Evolutionary conservation across 1,140 invertebrate species (phyloP), one percentile per base, ranked within the genome.

Genomic region (Brachionus rotundiformis): DNA sequence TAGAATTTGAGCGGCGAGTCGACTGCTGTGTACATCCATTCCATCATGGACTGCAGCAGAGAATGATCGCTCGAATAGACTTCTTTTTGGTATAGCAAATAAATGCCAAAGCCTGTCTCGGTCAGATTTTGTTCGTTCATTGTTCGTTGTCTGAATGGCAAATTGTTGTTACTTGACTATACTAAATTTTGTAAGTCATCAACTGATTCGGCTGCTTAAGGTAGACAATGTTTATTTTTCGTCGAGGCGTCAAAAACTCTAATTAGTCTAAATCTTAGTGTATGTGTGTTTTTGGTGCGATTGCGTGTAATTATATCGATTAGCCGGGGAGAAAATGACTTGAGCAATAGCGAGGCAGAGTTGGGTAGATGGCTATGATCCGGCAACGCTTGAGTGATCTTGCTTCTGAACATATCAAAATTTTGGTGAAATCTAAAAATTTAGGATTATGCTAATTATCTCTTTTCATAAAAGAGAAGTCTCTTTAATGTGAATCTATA

Each of bases 31-130:
- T 79, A 79, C 44, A 79, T 25, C 76, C 76, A 79, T 25, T 79
- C 76, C 47, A 79, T 79, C 44, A 79, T 54, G 11, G 76, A 79
- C 27, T 79, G 76, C 19, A 79, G 23, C 27, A 59, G 54, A 1
- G 76, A 54, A 79, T 79, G 76, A 59, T 79, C 76, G 47, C 76
- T 39, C 8, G 31, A 39, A 31, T 33, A 54, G 5, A 79, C 76
- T 25, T 79, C 76, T 63, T 79, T 79, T 63, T 79, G 76, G 59
- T 79, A 79, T 8, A 79, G 76, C 29, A 79, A 63, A 27, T 79
- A 79, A 23, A 79, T 27, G 59, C 39, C 27, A n/a, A 25, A 73
- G 25, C 68, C 68, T 41, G 68, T 41, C 8, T 27, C 36, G 10
- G n/a, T 41, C 11, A 25, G 8, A n/a, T 25, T 44, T 25, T n/a